Base-by-base conservation (phyloP, 2,113 vertebrate species). In the Hypomesus transpacificus region DNA sequence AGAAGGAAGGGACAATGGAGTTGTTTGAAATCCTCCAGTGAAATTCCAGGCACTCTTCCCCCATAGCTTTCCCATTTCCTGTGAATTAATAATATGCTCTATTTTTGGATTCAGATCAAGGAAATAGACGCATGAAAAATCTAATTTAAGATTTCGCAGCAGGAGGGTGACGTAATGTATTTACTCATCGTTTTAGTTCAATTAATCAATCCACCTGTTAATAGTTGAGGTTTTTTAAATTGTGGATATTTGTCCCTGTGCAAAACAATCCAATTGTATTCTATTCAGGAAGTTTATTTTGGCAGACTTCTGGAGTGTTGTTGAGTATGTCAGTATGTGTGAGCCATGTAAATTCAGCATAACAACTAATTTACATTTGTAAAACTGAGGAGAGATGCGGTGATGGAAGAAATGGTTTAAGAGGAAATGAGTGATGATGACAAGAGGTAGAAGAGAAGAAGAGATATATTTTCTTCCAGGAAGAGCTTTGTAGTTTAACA, bases 81-180 rank as follows among this genome's bases (percentile, higher is more conserved):
- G 82, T 87, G 85, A 85, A 89, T 90, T 88, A 88, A 90, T 90
- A 85, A 89, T 88, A 82, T 77, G 58, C 58, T 68, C 82, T 87
- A 80, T 85, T 85, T 84, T 78, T 78, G 75, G 57, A 77, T 22
- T 69, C 26, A 22, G n/a, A 26, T 9, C 39, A 51, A 74, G 82
- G 81, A 87, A 88, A 72, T 77, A 69, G 71, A 81, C 73, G 80
- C 66, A 71, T 69, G 86, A 59, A 80, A 79, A 77, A 81, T 71
- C 52, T 83, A 61, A 66, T 86, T 88, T 79, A 73, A 68, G 17
- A 51, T 69, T 64, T 70, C 72, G 80, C 60, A 75, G 57, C 50
- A 21, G 61, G 20, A 52, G 59, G 39, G 59, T 69, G 56, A 63
- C 21, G 18, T 39, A 18, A 4, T 20, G 16, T 39, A 7, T 16